These are phyloP conservation scores for Melanerpes formicivorus DNA, from an alignment of 2,113 vertebrate species.

Conservation along the genomic window DNA sequence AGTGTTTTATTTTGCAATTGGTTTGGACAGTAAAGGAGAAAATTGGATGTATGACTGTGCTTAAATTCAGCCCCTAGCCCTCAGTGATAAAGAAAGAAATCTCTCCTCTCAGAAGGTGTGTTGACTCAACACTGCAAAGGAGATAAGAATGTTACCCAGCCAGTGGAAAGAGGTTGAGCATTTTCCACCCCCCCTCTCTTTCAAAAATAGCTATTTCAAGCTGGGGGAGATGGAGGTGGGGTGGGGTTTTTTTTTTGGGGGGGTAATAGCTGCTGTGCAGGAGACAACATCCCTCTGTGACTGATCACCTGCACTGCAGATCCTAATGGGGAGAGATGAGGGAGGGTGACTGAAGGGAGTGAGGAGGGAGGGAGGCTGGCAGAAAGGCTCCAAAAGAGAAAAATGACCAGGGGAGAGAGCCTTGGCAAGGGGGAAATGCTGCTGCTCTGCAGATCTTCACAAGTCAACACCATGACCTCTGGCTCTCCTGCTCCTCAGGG, in stretches of 20 bases:
- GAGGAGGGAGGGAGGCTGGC: conserved; percentile 27
- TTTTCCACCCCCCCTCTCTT: too few species aligned
- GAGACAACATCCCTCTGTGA: conserved; percentile 55
- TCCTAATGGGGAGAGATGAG: conserved; percentile 55
- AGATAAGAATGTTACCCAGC: conserved; percentile 52
- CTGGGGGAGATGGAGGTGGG: conserved; percentile 51
- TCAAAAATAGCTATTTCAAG: conserved; percentile 34
- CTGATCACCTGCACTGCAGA: conserved; percentile 63
- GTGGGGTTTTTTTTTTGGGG: background rate
- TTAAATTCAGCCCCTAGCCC: conserved; percentile 61
- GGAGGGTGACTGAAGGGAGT: conserved; percentile 21
- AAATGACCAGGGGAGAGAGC: background rate
- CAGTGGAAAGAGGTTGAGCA: conserved; percentile 38
- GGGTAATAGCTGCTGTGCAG: conserved; percentile 69
- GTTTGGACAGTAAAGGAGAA: conserved; percentile 60
- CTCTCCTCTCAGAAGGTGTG: conserved; percentile 27
- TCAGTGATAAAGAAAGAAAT: conserved; percentile 55
- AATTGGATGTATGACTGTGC: conserved; percentile 61
- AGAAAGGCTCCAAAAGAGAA: background rate
- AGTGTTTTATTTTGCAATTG: conserved; percentile 63
- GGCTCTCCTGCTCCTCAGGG: background rate
- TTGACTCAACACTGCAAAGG: conserved; percentile 23
- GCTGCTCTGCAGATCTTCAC: background rate
- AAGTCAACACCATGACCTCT: background rate
- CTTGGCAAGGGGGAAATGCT: background rate